Conservation (phyloP, 2,113 vertebrate species). For the Leucoraja erinaceus region DNA sequence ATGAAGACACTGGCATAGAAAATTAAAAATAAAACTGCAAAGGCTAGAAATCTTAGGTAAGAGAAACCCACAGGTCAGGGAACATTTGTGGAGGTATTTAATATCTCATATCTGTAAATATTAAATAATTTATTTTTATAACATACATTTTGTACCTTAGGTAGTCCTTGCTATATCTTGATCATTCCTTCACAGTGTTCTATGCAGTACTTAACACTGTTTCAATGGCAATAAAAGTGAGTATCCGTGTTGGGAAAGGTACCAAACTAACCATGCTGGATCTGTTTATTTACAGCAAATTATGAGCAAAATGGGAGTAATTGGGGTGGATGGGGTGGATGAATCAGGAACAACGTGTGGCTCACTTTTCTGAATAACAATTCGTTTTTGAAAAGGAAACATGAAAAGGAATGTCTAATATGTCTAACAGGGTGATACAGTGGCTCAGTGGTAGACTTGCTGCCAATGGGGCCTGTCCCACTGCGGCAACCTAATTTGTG, state of each 20-base stretch:
- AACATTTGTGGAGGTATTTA: too few relatives aligned
- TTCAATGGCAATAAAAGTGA: not conserved
- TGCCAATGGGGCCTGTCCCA: too few relatives aligned
- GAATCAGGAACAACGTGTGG: not conserved
- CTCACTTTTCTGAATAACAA: not conserved
- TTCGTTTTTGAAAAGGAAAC: not conserved
- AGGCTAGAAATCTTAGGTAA: too few relatives aligned
- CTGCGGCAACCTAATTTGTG: too few relatives aligned
- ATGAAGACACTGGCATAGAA: not conserved
- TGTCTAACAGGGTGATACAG: too few relatives aligned
- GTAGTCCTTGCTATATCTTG: not conserved
- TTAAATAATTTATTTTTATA: not conserved
- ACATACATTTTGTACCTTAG: not conserved
- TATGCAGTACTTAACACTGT: not conserved
- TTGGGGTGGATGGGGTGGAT: not conserved
- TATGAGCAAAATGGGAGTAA: not conserved
- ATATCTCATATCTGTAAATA: too few relatives aligned
- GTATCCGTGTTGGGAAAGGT: not conserved
- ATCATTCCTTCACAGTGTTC: not conserved
- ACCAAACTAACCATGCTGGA: not conserved
- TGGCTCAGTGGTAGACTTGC: too few relatives aligned
- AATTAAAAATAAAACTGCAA: too few relatives aligned
- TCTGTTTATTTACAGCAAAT: not conserved
- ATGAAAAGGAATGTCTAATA: not conserved
- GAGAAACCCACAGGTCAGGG: too few relatives aligned